Percentiles rank a stretch among this genome's conserved stretches.
These are phyloP conservation scores for Enteromius anoplus DNA, from an alignment of 2,797 vertebrate species.

Conservation along the genomic window DNA sequence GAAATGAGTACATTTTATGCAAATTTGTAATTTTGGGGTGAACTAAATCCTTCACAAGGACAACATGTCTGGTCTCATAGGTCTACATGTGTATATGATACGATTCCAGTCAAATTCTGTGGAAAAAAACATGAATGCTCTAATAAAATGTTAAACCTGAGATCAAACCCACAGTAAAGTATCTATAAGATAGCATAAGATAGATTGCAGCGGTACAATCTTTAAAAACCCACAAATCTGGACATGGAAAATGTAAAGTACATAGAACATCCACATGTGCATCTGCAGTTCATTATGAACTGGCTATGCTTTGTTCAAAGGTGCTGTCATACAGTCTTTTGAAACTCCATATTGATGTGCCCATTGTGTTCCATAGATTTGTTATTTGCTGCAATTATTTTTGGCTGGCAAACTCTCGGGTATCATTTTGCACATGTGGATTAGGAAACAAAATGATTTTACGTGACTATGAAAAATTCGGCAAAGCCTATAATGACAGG, in stretches of 20 bases:
- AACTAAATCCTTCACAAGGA: background rate
- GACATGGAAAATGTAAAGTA: constrained; percentile 9
- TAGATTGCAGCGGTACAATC: background rate
- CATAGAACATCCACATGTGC: constrained; percentile 31
- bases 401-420: constrained; percentile 62
- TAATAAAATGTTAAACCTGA: background rate
- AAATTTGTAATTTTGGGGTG: background rate
- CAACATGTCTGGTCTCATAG: background rate
- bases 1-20: background rate
- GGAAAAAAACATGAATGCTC: background rate
- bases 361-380: constrained; percentile 22
- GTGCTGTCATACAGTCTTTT: constrained; percentile 32
- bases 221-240: constrained; percentile 30
- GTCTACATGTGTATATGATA: background rate
- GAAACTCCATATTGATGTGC: constrained; percentile 36
- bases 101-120: background rate
- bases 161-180: constrained; percentile 5
- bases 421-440: constrained; percentile 67
- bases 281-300: constrained; percentile 35
- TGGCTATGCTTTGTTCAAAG: constrained; percentile 40
- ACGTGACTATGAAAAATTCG: constrained; percentile 51
- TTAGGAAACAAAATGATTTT: constrained; percentile 63
- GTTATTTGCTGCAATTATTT: constrained; percentile 42
- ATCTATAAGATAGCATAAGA: background rate
- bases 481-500: constrained; percentile 27